These are phyloP conservation scores for Stenotaenia linearis DNA, from an alignment of 2,888 invertebrate species.

Conservation along the genomic window DNA sequence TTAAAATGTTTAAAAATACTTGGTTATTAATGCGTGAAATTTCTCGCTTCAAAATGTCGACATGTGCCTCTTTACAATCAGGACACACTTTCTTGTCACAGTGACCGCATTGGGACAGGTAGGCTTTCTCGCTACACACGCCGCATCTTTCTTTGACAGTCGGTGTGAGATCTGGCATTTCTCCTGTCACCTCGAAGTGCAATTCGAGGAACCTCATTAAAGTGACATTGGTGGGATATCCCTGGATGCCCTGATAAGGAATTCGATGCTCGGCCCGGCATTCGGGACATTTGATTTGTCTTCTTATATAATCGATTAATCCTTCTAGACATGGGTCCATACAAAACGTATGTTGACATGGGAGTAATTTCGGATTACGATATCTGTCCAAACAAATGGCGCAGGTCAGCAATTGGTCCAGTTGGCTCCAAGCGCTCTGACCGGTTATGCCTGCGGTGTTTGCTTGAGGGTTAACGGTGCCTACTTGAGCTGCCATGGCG, in stretches of 20 bases:
- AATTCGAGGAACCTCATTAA: slow-evolving; percentile 89
- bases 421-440: slow-evolving; percentile 42
- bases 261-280: slow-evolving; percentile 95
- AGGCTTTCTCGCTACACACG: slow-evolving; percentile 87
- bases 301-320: slow-evolving; percentile 85
- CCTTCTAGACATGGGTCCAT: slow-evolving; percentile 99
- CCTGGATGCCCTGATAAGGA: slow-evolving; percentile 88
- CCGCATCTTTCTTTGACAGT: slow-evolving; percentile 60
- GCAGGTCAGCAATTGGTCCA: slow-evolving; percentile 92
- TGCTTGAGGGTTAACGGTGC: neutral
- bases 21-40: slow-evolving; percentile 82
- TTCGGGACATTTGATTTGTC: slow-evolving; percentile 97
- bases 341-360: slow-evolving; percentile 99
- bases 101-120: slow-evolving; percentile 82
- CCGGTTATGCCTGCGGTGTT: slow-evolving; percentile 31
- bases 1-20: slow-evolving; percentile 43
- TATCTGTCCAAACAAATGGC: slow-evolving; percentile 97
- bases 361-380: slow-evolving; percentile 93
- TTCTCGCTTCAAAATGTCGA: slow-evolving; percentile 89
- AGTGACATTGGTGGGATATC: slow-evolving; percentile 93
- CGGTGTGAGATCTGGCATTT: slow-evolving; percentile 39
- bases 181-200: slow-evolving; percentile 69
- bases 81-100: slow-evolving; percentile 96
- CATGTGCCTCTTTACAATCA: slow-evolving; percentile 88
- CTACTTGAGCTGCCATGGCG: neutral